Conservation (phyloP, 2,888 invertebrate genomes). For the Apotomis betuletana region DNA sequence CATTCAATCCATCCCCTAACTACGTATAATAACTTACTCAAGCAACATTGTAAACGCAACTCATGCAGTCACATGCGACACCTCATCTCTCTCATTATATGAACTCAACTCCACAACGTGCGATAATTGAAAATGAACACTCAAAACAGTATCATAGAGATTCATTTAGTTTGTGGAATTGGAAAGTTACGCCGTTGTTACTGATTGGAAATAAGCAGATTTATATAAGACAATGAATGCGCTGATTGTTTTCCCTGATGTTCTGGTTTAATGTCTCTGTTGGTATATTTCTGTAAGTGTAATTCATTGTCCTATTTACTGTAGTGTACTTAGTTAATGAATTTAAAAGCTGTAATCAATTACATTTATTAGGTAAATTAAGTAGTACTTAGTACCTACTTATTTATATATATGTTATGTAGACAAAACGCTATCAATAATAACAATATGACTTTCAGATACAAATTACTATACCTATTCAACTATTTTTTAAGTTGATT, state of each 20-base stretch:
- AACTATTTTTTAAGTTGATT: too few species aligned
- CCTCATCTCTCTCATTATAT: conserved; percentile 53
- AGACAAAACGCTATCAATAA: too few species aligned
- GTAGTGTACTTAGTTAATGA: not conserved
- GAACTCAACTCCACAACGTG: conserved; percentile 25
- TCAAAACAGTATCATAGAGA: conserved; percentile 35
- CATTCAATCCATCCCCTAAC: not conserved
- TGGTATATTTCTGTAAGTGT: conserved; percentile 58
- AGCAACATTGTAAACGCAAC: conserved; percentile 70
- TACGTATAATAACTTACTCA: conserved; percentile 54
- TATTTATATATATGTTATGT: too few species aligned
- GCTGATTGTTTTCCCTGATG: conserved; percentile 75
- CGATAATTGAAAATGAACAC: conserved; percentile 43
- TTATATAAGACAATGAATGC: conserved; percentile 73
- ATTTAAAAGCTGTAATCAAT: not conserved
- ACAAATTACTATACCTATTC: too few species aligned
- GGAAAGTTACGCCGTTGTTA: conserved; percentile 46
- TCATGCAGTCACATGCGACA: conserved; percentile 73
- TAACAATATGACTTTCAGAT: too few species aligned
- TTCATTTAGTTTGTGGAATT: conserved; percentile 42
- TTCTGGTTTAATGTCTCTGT: conserved; percentile 75
- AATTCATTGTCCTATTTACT: not conserved
- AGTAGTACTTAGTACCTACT: too few species aligned
- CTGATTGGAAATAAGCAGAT: conserved; percentile 55
- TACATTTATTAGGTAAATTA: too few species aligned